These are phyloP conservation scores for Mesorhabditis sp. DNA, from an alignment of 2,888 invertebrate genomes.

Conservation along the genomic window DNA sequence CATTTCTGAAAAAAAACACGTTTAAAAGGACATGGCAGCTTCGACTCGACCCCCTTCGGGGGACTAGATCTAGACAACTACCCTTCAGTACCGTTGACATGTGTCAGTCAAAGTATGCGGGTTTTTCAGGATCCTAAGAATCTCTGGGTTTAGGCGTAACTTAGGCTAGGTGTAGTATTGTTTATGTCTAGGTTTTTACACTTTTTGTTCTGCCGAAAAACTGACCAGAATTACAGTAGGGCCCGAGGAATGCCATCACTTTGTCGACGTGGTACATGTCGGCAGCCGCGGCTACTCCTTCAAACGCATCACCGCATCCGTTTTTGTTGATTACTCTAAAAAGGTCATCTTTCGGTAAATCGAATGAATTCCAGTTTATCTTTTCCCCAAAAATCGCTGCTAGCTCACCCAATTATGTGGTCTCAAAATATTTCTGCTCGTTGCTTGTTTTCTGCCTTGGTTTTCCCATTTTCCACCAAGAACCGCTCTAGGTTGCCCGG, in stretches of 20 bases:
- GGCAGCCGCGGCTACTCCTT: conserved; percentile 39
- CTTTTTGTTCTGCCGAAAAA: not conserved
- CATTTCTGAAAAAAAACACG: conserved; percentile 22
- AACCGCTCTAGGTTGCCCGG: no score
- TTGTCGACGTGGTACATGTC: conserved; percentile 33
- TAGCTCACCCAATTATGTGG: no score
- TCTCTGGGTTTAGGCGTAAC: not conserved
- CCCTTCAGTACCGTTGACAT: no score
- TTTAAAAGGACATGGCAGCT: no score
- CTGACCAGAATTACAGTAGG: conserved; percentile 33
- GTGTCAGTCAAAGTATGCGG: not conserved
- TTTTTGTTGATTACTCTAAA: conserved; percentile 28
- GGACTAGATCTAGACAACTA: no score
- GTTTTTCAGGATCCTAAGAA: not conserved
- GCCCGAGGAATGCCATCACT: conserved; percentile 36
- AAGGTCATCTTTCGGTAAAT: not conserved
- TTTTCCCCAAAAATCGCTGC: no score
- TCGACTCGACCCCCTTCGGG: no score
- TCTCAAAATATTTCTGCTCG: not conserved
- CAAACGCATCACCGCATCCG: conserved; percentile 36
- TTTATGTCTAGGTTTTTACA: not conserved
- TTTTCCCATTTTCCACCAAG: no score
- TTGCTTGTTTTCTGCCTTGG: no score
- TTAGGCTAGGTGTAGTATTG: not conserved
- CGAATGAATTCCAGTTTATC: not conserved